These are phyloP conservation scores for Camponotus fellah DNA, from an alignment of 2,888 invertebrate species.

Conservation along the genomic window DNA sequence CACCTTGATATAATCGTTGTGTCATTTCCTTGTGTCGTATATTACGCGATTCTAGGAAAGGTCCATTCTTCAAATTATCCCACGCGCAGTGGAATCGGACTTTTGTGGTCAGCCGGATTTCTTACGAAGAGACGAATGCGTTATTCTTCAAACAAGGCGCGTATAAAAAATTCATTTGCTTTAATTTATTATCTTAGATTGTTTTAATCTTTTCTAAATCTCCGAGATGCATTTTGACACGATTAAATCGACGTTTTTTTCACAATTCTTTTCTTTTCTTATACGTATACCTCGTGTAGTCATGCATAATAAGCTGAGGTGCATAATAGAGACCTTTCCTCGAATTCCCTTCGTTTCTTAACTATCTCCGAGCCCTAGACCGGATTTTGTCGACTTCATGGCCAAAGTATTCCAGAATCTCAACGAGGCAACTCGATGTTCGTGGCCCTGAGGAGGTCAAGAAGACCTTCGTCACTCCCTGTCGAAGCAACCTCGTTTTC, in stretches of 20 bases:
- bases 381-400: slow-evolving; percentile 10
- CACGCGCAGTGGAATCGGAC: slow-evolving; percentile 28
- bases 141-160: background rate
- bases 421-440: slow-evolving; percentile 25
- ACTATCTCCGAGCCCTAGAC: background rate
- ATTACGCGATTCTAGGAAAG: slow-evolving; percentile 16
- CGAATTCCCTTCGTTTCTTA: slow-evolving; percentile 24
- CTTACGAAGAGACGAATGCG: background rate
- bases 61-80: background rate
- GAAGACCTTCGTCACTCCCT: slow-evolving; percentile 47
- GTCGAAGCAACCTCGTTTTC: slow-evolving; percentile 44
- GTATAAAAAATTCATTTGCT: background rate
- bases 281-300: background rate
- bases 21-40: background rate
- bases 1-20: background rate
- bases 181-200: background rate
- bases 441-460: slow-evolving; percentile 38
- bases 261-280: background rate
- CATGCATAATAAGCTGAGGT: background rate
- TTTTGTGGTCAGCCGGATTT: slow-evolving; percentile 30
- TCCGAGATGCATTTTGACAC: background rate
- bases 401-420: slow-evolving; percentile 36
- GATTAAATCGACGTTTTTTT: background rate
- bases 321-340: slow-evolving; percentile 28
- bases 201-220: background rate